Evolutionary conservation across 64 coral and sea anemone species (phyloP).

Genomic region (Hydrozoanthus tunicans): DNA sequence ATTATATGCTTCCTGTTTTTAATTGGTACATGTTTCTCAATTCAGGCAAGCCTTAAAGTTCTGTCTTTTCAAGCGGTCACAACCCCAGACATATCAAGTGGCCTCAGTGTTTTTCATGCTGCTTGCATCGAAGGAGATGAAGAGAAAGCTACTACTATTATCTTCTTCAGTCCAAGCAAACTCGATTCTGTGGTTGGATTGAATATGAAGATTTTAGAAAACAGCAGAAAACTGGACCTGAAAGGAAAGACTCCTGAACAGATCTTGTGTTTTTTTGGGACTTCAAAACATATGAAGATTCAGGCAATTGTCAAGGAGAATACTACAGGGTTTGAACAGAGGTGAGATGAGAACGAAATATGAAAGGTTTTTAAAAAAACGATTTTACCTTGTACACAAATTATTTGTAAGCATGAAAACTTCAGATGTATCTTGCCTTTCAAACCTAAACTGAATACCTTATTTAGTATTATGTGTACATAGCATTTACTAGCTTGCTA

Average conservation of each 20-base stretch:
- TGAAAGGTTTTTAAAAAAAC: too few species aligned
- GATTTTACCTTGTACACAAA: too few species aligned
- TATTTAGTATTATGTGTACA: too few species aligned
- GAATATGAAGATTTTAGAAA: background rate
- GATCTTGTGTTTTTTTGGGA: background rate
- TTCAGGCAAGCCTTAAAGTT: conserved; percentile 23
- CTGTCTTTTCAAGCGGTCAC: conserved; percentile 35
- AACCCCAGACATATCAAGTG: background rate
- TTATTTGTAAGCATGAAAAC: background rate
- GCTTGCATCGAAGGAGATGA: conserved; percentile 27
- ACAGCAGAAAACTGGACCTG: background rate
- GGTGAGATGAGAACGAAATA: background rate
- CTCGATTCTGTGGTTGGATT: conserved; percentile 34
- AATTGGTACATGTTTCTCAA: background rate
- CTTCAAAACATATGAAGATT: background rate
- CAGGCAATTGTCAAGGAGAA: conserved; percentile 26
- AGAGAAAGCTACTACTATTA: conserved; percentile 43
- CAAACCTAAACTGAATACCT: too few species aligned
- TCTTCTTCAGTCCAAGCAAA: conserved; percentile 39
- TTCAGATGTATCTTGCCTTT: too few species aligned
- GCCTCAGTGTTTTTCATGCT: conserved; percentile 40
- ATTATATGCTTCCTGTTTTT: background rate
- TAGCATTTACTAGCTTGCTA: too few species aligned
- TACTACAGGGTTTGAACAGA: background rate
- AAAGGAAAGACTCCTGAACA: conserved; percentile 13